phyloP scores from a whole-genome alignment of 2,113 vertebrate species.

The Cottus gobio region DNA sequence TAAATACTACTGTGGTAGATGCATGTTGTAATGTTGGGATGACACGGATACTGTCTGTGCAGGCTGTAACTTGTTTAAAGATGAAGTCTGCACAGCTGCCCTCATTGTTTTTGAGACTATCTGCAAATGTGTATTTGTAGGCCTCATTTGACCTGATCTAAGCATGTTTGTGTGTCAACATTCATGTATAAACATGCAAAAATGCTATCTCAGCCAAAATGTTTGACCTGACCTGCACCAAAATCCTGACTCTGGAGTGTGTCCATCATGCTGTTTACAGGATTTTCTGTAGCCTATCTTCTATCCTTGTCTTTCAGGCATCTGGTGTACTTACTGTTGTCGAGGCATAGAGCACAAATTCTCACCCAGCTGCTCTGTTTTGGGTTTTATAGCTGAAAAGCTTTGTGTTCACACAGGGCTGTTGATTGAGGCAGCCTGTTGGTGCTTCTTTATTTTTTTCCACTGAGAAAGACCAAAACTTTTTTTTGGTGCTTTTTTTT shows the following conservation, averaged over 20 bases:
- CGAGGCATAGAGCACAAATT: conserved; percentile 49
- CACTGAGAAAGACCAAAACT: neutral
- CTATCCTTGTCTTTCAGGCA: conserved; percentile 51
- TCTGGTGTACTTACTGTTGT: conserved; percentile 57
- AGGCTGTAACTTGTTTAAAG: neutral
- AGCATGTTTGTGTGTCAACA: conserved; percentile 42
- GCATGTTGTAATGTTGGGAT: neutral
- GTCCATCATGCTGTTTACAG: conserved; percentile 59
- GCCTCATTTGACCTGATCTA: conserved; percentile 15
- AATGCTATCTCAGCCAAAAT: conserved; percentile 10
- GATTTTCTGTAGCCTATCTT: conserved; percentile 55
- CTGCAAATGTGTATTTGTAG: neutral
- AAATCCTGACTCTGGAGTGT: conserved; percentile 63
- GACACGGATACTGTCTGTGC: conserved; percentile 7
- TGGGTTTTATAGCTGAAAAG: conserved; percentile 26
- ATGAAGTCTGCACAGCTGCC: neutral
- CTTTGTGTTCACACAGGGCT: conserved; percentile 22
- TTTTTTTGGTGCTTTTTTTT: neutral
- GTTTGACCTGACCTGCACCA: conserved; percentile 19
- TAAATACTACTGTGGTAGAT: neutral
- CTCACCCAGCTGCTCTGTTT: conserved; percentile 55
- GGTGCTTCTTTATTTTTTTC: neutral
- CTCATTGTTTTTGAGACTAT: neutral
- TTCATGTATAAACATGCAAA: neutral
- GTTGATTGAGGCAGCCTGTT: neutral